Conservation (phyloP, 2,113 vertebrate genomes). For the Oncorhynchus nerka region DNA sequence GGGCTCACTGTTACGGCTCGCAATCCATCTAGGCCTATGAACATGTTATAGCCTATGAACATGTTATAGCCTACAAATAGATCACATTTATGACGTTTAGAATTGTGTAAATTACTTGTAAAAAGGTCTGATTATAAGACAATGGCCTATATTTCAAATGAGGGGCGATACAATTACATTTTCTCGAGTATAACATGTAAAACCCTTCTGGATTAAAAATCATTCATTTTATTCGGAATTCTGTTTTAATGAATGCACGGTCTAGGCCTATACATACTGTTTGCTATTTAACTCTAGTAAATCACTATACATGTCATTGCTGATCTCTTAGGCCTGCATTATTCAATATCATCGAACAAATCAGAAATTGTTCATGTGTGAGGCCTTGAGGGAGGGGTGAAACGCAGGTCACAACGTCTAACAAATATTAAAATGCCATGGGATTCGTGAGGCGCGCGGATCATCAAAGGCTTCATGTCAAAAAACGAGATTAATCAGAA, state of each 20-base stretch:
- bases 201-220: background rate
- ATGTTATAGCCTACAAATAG: background rate
- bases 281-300: no score
- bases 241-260: no score
- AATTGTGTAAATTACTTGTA: background rate
- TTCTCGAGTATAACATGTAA: no score
- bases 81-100: background rate
- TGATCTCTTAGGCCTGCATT: conserved; percentile 51
- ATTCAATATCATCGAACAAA: conserved; percentile 76
- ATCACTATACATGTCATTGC: no score
- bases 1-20: conserved; percentile 32
- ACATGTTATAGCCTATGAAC: background rate
- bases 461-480: conserved; percentile 86
- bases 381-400: conserved; percentile 77
- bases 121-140: background rate
- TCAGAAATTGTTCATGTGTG: conserved; percentile 67
- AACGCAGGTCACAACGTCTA: conserved; percentile 84
- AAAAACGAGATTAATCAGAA: conserved; percentile 84
- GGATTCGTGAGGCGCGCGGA: conserved; percentile 80
- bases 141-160: no score
- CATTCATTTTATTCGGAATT: background rate
- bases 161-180: background rate
- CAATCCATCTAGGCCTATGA: background rate
- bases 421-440: conserved; percentile 85
- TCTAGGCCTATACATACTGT: no score